These are phyloP conservation scores for Meda fulgida DNA, from an alignment of 2,797 vertebrate species.

Conservation along the genomic window DNA sequence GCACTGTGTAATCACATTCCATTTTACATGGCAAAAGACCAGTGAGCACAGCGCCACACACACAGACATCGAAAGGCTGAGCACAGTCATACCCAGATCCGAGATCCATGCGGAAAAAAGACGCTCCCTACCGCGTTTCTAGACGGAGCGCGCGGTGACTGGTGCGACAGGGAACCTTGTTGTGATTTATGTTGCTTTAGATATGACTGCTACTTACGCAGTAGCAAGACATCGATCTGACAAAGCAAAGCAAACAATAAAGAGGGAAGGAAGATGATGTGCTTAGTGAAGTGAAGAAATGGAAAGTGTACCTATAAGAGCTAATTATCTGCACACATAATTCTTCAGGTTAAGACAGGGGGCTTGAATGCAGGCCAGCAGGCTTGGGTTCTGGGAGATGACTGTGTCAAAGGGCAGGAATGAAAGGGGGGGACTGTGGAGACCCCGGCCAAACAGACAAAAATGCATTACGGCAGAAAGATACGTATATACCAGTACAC, in stretches of 20 bases:
- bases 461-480: slow-evolving; percentile 14
- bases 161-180: slow-evolving; percentile 81
- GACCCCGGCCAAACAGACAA: slow-evolving; percentile 35
- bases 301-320: slow-evolving; percentile 85
- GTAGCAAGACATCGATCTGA: slow-evolving; percentile 87
- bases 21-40: slow-evolving; percentile 64
- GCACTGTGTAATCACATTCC: slow-evolving; percentile 62
- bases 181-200: slow-evolving; percentile 83
- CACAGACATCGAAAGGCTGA: slow-evolving; percentile 44
- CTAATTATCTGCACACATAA: slow-evolving; percentile 85
- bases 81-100: slow-evolving; percentile 19
- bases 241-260: slow-evolving; percentile 87
- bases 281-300: slow-evolving; percentile 85
- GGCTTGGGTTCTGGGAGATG: slow-evolving; percentile 69
- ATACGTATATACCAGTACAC: slow-evolving; percentile 12
- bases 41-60: slow-evolving; percentile 71
- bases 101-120: not conserved
- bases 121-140: slow-evolving; percentile 60
- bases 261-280: slow-evolving; percentile 86
- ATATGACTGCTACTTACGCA: slow-evolving; percentile 84
- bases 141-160: slow-evolving; percentile 69
- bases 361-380: slow-evolving; percentile 69
- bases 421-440: slow-evolving; percentile 54
- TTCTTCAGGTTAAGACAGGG: slow-evolving; percentile 85
- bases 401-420: slow-evolving; percentile 63